phyloP scores from a whole-genome alignment of 2,113 vertebrate species.

The Neopipo cinnamomea region DNA sequence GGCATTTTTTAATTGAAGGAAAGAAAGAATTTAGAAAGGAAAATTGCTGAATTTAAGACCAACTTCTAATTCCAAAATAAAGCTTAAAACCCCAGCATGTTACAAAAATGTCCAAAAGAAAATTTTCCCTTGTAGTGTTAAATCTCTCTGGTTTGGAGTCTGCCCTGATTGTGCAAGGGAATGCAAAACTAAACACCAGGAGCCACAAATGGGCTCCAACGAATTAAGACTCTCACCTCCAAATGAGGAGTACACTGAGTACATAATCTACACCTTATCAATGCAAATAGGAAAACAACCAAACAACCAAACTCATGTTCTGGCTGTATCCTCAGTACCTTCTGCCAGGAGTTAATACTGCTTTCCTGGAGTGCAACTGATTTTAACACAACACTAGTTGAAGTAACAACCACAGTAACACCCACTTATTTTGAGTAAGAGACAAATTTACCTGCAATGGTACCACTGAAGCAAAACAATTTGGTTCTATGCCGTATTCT shows the following conservation, averaged over 20 bases:
- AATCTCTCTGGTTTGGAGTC: neutral
- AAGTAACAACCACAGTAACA: neutral
- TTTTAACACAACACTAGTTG: neutral
- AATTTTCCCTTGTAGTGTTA: neutral
- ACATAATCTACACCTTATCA: neutral
- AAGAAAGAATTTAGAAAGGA: neutral
- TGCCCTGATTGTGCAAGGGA: rapidly evolving
- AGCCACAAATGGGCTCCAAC: neutral
- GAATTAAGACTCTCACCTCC: neutral
- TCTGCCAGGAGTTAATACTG: neutral
- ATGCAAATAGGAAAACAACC: neutral
- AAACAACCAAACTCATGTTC: neutral
- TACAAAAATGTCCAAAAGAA: neutral
- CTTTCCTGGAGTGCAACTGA: neutral
- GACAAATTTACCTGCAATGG: neutral
- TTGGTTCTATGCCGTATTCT: neutral
- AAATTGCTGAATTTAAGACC: neutral
- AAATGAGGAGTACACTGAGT: neutral
- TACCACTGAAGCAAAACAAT: neutral
- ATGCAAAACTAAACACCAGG: neutral
- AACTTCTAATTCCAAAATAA: neutral
- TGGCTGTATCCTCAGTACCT: neutral
- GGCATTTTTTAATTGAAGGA: neutral
- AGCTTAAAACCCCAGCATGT: neutral
- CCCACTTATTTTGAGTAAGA: neutral